These are phyloP conservation scores for Cynodonichthys magdalenae DNA, from an alignment of 2,797 vertebrate species.

Conservation along the genomic window DNA sequence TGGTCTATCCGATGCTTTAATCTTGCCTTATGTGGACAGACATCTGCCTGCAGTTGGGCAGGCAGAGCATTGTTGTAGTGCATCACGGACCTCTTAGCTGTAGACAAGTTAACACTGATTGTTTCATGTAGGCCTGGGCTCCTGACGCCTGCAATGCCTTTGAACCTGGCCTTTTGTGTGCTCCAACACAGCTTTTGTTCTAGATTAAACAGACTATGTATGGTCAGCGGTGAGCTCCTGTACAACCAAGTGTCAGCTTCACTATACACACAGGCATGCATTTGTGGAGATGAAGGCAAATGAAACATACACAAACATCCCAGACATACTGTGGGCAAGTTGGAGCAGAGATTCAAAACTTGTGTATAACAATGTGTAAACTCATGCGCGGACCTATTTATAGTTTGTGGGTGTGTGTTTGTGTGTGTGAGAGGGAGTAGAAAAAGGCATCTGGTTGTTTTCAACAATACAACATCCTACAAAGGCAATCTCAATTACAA, in stretches of 20 bases:
- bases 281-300: constrained; percentile 51
- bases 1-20: constrained; percentile 63
- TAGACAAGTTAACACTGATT: constrained; percentile 82
- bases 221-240: constrained; percentile 74
- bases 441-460: constrained; percentile 43
- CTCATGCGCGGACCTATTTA: constrained; percentile 43
- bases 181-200: constrained; percentile 83
- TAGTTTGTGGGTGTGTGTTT: constrained; percentile 17
- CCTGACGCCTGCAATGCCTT: constrained; percentile 74
- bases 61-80: constrained; percentile 64
- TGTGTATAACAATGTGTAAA: constrained; percentile 57
- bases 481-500: constrained; percentile 71
- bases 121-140: constrained; percentile 78
- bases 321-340: constrained; percentile 24
- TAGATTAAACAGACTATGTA: constrained; percentile 87
- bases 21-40: constrained; percentile 55
- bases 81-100: constrained; percentile 71
- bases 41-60: constrained; percentile 33
- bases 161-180: constrained; percentile 83
- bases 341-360: constrained; percentile 38
- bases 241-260: constrained; percentile 68
- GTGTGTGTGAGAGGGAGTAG: constrained; percentile 16
- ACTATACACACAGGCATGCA: constrained; percentile 27
- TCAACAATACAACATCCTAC: constrained; percentile 50
- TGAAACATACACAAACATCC: constrained; percentile 35